Evolutionary conservation across 2,888 invertebrate species (phyloP).

Genomic region (Trichopoda pennipes): DNA sequence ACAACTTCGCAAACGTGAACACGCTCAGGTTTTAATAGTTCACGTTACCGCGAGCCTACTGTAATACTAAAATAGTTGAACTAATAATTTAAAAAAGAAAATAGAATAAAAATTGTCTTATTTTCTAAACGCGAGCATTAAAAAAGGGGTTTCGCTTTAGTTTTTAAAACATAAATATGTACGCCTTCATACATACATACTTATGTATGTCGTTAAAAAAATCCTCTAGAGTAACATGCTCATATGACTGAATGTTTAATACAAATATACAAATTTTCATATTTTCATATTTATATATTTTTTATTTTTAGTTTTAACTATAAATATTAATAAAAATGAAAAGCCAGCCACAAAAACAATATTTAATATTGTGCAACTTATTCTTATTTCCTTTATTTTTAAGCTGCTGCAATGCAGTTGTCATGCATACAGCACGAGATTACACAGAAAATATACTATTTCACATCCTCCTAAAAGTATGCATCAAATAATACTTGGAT

Average conservation of each 20-base stretch:
- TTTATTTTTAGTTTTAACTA: slow-evolving; percentile 30
- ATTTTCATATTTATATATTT: not conserved
- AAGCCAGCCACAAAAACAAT: slow-evolving; percentile 46
- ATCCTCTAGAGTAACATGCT: slow-evolving; percentile 37
- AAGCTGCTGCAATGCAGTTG: slow-evolving; percentile 67
- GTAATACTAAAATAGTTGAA: no score
- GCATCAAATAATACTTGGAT: slow-evolving; percentile 29
- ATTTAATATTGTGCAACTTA: slow-evolving; percentile 52
- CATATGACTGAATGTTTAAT: not conserved
- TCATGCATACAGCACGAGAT: slow-evolving; percentile 55
- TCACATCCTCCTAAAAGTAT: slow-evolving; percentile 34
- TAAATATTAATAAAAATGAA: slow-evolving; percentile 37
- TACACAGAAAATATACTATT: slow-evolving; percentile 37
- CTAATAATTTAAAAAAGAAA: no score
- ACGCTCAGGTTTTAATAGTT: no score
- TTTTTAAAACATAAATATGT: no score
- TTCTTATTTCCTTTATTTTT: slow-evolving; percentile 32
- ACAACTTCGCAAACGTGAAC: no score
- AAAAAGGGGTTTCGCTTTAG: no score
- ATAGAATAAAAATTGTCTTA: no score
- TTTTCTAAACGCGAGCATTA: no score
- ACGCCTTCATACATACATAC: not conserved
- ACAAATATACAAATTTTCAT: not conserved
- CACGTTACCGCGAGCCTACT: no score
- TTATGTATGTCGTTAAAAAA: slow-evolving; percentile 6